phyloP scores from a whole-genome alignment of 2,797 vertebrate genomes.

The Catharus ustulatus region DNA sequence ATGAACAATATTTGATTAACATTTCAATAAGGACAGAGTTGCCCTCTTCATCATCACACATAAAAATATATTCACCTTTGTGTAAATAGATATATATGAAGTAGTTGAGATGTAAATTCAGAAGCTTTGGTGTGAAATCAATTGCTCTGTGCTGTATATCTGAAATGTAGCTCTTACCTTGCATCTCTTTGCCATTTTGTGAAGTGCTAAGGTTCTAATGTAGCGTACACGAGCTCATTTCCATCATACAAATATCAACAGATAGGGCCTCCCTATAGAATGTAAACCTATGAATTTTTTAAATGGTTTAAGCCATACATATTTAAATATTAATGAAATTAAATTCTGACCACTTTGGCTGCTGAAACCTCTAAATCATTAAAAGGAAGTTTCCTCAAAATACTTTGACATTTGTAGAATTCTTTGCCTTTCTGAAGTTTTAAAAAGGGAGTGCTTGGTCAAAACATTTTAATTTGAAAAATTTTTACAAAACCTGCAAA shows the following conservation, averaged over 20 bases:
- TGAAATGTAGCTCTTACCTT: neutral
- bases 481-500: neutral
- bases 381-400: constrained; percentile 13
- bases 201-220: neutral
- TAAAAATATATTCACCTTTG: neutral
- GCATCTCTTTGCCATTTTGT: neutral
- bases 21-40: neutral
- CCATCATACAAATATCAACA: neutral
- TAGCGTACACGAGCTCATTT: neutral
- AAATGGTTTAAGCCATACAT: neutral
- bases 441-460: neutral
- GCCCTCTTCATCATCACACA: neutral
- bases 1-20: neutral
- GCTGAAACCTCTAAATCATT: constrained; percentile 1
- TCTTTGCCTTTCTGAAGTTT: neutral
- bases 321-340: constrained; percentile 2
- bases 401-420: neutral
- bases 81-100: neutral
- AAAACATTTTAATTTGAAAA: neutral
- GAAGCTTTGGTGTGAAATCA: neutral
- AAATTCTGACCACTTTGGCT: neutral
- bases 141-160: neutral
- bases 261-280: neutral
- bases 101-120: neutral
- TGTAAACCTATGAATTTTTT: constrained; percentile 1